Conservation (phyloP, 2,113 vertebrate genomes). For the Oxyura jamaicensis region DNA sequence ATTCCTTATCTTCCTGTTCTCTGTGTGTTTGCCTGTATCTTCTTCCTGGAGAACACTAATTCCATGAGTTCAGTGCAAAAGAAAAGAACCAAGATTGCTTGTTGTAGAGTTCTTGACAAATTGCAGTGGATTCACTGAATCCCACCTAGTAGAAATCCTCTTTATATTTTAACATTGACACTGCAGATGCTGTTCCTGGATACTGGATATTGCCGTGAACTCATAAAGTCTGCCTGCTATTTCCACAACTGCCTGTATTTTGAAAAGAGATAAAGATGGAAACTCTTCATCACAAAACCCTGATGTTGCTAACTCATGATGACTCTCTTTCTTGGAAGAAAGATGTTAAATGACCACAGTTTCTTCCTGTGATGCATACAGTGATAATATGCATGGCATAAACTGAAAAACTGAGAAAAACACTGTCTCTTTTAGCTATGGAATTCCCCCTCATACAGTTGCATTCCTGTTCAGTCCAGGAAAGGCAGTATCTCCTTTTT, state of each 20-base stretch:
- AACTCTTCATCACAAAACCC: not conserved
- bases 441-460: not conserved
- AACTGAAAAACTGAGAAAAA: not conserved
- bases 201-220: accelerated
- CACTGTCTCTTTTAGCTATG: not conserved
- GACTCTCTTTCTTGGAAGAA: not conserved
- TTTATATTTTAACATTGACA: accelerated
- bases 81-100: not conserved
- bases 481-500: not conserved
- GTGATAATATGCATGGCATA: not conserved
- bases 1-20: not conserved
- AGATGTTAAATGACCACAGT: not conserved
- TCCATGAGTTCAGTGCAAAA: not conserved
- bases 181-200: not conserved
- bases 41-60: not conserved
- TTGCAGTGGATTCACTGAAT: not conserved
- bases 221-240: not conserved
- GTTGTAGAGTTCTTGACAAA: not conserved
- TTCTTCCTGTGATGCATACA: not conserved
- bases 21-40: not conserved
- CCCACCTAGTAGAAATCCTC: not conserved
- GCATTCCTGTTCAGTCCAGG: not conserved
- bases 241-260: not conserved
- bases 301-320: not conserved
- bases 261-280: not conserved